Base-by-base conservation (phyloP, 35 echinoderm and acorn worm species). In the Lytechinus variegatus region DNA sequence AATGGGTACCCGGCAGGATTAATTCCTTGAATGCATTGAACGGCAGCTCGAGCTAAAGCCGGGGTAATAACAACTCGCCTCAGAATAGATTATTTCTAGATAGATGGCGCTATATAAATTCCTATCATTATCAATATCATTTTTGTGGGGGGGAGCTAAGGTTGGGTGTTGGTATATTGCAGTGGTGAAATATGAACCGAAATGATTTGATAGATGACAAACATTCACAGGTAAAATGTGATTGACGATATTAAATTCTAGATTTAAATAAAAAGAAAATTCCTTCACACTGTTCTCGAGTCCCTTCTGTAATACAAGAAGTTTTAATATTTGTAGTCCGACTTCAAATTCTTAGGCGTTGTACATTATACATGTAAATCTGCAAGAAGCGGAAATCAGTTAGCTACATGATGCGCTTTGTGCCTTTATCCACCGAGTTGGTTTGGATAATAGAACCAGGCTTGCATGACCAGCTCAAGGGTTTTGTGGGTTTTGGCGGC, bases 401-500 rank as follows among this genome's bases (percentile, higher is more conserved):
- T n/a, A 79, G 66, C 7, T 16, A 79, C n/a, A n/a, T 79, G 66
- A 79, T 79, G 66, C 66, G 66, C 66, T 79, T 79, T 79, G 66
- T 79, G 19, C 66, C 8, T 19, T 79, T 8, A n/a, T 24, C 66
- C 66, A 16, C n/a, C 6, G 66, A 24, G 14, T 79, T 24, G 66
- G 66, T 16, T 79, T 79, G 5, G 66, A 79, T 79, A 79, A 79
- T 24, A 79, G 66, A 79, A 79, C 14, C 66, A 79, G 66, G 66
- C 16, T n/a, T 79, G 66, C 66, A 79, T 79, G 66, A 79, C 66
- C 66, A n/a, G 21, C 66, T 79, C 19, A 24, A 24, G 66, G 24
- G 16, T 79, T 79, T 79, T 79, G 66, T 79, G 66, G 66, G 66
- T 79, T 79, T 79, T 79, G 66, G 66, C 66, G 66, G 66, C 66